Conservation (phyloP, 2,797 vertebrate species). For the Enteromius afrohamiltoni region DNA sequence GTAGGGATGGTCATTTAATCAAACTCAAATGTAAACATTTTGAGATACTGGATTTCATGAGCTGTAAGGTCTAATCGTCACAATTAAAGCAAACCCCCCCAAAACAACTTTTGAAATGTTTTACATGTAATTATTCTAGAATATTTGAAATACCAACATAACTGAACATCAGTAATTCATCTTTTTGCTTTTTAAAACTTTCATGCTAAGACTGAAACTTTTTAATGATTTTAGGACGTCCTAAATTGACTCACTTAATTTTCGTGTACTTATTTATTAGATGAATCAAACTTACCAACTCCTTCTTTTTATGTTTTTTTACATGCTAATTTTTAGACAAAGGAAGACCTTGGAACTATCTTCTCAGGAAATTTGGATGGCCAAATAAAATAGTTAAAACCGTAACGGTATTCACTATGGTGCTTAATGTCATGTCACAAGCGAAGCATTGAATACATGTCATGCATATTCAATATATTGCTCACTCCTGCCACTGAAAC, state of each 20-base stretch:
- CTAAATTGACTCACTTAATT: not conserved
- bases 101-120: too few relatives aligned
- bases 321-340: not conserved
- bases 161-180: not conserved
- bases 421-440: not conserved
- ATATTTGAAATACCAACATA: not conserved
- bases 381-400: not conserved
- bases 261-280: not conserved
- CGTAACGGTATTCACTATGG: not conserved
- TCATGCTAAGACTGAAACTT: not conserved
- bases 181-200: not conserved
- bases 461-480: slow-evolving; percentile 8
- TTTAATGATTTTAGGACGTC: not conserved
- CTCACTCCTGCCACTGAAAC: not conserved
- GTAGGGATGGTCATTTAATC: too few relatives aligned
- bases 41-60: too few relatives aligned
- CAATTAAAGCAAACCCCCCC: too few relatives aligned
- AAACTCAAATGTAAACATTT: too few relatives aligned
- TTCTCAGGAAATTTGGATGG: not conserved
- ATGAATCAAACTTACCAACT: not conserved
- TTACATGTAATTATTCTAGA: too few relatives aligned
- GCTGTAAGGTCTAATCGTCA: too few relatives aligned
- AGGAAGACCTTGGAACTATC: not conserved
- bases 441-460: not conserved
- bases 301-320: not conserved